These are phyloP conservation scores for Scalopus aquaticus DNA, from an alignment of 2,113 vertebrate species.

Conservation along the genomic window DNA sequence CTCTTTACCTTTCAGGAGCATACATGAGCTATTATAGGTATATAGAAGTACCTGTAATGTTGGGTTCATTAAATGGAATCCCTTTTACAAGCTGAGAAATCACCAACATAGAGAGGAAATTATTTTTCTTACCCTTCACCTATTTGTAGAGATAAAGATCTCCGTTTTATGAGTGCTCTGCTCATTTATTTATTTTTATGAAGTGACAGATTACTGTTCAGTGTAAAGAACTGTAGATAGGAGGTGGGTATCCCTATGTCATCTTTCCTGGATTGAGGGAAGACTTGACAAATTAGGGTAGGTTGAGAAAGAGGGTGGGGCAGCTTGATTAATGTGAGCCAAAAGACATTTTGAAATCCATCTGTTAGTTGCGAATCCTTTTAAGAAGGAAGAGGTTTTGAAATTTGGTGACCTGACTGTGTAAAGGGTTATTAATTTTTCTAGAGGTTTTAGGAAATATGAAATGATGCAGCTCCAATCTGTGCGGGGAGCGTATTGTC, in stretches of 20 bases:
- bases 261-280: neutral
- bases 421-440: neutral
- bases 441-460: neutral
- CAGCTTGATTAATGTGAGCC: neutral
- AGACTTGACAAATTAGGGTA: neutral
- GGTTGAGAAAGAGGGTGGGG: neutral
- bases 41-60: neutral
- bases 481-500: neutral
- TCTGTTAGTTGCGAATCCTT: neutral
- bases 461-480: neutral
- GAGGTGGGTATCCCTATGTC: neutral
- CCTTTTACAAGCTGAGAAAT: neutral
- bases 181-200: neutral
- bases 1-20: neutral
- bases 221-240: neutral
- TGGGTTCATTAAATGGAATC: neutral
- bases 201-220: neutral
- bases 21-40: neutral
- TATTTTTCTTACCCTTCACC: neutral
- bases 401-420: neutral
- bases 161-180: neutral
- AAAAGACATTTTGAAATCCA: slow-evolving; percentile 13
- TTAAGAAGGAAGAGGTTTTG: neutral
- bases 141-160: neutral
- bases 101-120: neutral